Percentiles rank a stretch among this genome's conserved stretches.
phyloP scores from a whole-genome alignment of 2,797 vertebrate genomes.

The Bradypodion pumilum region DNA sequence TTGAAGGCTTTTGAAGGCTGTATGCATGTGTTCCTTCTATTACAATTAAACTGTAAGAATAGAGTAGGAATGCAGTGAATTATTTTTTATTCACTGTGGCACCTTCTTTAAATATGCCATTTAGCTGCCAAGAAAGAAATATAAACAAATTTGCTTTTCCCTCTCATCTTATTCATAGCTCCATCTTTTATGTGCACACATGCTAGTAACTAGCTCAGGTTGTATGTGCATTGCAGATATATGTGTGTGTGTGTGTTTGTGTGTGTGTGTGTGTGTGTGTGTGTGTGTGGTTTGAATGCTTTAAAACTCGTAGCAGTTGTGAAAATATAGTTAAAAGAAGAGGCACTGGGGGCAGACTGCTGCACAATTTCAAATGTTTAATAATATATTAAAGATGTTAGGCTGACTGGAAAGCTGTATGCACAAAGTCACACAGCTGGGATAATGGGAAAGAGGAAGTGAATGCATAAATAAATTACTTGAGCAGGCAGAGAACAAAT shows the following conservation, averaged over 20 bases:
- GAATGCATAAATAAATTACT: conserved; percentile 70
- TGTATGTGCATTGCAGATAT: accelerated
- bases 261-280: accelerated
- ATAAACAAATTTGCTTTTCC: conserved; percentile 5
- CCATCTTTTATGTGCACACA: not conserved
- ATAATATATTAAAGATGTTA: conserved; percentile 55
- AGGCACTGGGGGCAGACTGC: conserved; percentile 19
- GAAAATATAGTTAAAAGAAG: conserved; percentile 55
- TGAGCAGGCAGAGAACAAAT: conserved; percentile 70
- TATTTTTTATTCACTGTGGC: conserved; percentile 52
- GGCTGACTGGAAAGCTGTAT: conserved; percentile 35
- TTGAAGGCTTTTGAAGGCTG: conserved; percentile 33
- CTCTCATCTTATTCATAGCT: conserved; percentile 9
- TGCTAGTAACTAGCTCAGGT: conserved; percentile 11
- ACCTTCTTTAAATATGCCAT: conserved; percentile 50
- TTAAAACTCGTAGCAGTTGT: conserved; percentile 34
- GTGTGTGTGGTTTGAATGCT: conserved; percentile 27
- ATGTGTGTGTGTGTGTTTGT: accelerated
- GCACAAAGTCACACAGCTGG: conserved; percentile 47
- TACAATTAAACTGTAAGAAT: conserved; percentile 13
- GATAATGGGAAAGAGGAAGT: conserved; percentile 46
- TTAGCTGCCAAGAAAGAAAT: conserved; percentile 39
- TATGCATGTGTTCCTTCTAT: not conserved
- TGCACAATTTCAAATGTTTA: conserved; percentile 51
- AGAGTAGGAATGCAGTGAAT: conserved; percentile 26